Conservation (phyloP, 2,797 vertebrate species). For the Catamblyrhynchus diadema region DNA sequence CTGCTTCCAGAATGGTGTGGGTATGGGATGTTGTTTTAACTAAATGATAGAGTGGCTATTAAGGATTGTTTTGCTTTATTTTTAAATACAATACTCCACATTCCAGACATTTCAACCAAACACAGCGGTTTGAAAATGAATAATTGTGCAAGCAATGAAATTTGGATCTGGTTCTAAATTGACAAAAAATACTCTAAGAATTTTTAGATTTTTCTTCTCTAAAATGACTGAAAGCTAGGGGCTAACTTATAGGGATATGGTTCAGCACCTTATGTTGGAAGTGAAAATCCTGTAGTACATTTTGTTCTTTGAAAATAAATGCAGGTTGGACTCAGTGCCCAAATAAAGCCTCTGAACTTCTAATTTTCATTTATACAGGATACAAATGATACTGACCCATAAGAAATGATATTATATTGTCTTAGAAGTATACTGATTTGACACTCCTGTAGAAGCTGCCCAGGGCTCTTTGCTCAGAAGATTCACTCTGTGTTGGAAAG, state of each 20-base stretch:
- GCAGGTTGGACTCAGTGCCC: not conserved
- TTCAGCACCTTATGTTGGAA: not conserved
- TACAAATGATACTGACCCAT: not conserved
- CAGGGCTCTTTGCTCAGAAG: not conserved
- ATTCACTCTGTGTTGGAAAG: not conserved
- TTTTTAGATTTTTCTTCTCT: not conserved
- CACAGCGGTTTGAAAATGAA: not conserved
- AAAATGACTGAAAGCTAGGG: not conserved
- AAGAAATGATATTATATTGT: not conserved
- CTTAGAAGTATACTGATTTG: not conserved
- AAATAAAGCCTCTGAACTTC: not conserved
- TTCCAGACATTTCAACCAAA: slow-evolving; percentile 23
- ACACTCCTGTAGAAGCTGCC: not conserved
- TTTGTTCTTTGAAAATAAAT: not conserved
- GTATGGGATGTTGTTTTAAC: not conserved
- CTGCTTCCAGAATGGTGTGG: not conserved
- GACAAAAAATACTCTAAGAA: not conserved
- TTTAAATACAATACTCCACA: slow-evolving; percentile 36
- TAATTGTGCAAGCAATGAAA: not conserved
- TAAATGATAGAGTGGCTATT: not conserved
- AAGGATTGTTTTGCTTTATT: slow-evolving; percentile 11
- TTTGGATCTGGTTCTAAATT: not conserved
- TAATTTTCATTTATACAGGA: not conserved
- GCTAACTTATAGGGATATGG: not conserved
- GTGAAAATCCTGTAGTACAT: not conserved